Base-by-base conservation (phyloP, 2,888 invertebrate species). In the Hirtodrosophila histrioides region DNA sequence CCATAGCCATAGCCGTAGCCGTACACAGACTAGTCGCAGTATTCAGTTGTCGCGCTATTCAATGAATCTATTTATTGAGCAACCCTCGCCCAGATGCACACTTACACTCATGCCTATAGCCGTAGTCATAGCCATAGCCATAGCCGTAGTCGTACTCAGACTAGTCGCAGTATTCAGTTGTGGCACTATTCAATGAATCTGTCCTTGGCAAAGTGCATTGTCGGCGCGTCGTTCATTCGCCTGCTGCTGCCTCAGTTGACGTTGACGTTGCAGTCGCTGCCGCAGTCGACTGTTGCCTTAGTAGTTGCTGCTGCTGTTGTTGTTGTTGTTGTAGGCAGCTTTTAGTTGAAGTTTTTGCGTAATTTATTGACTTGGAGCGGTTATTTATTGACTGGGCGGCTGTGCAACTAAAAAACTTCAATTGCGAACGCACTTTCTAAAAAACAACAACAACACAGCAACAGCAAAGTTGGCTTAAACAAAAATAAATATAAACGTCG, bases 181-280 rank as follows among this genome's bases (percentile, higher is more conserved):
- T 56, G 35, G 68, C 83, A 79, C 78, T 89, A 89, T 90, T 90
- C 89, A 90, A 90, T 90, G 90, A 88, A 88, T 90, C 86, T 90
- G 90, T 89, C 89, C 89, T 90, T 90, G 89, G 88, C 82, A 89
- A 90, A 90, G 89, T 90, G 89, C 90, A 90, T 90, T 90, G 89
- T 88, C 89, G 82, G 89, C 78, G 61, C 61, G 39, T 50, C 84
- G 88, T 86, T 88, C 84, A 86, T 85, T 88, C 88, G 86, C 78
- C 74, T 62, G 67, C 23, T 6, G 41, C 10, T 11, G 60, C 27
- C 17, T 43, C 10, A 12, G 27, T 23, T 36, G 56, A 36, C 4
- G 46, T 11, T 43, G 51, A 76, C 27, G 40, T 29, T 6, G 63
- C 7, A 36, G 58, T 35, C 24, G 69, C 36, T 31, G 57, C 29